Conservation (phyloP, 2,888 invertebrate genomes). For the Euphydryas editha region DNA sequence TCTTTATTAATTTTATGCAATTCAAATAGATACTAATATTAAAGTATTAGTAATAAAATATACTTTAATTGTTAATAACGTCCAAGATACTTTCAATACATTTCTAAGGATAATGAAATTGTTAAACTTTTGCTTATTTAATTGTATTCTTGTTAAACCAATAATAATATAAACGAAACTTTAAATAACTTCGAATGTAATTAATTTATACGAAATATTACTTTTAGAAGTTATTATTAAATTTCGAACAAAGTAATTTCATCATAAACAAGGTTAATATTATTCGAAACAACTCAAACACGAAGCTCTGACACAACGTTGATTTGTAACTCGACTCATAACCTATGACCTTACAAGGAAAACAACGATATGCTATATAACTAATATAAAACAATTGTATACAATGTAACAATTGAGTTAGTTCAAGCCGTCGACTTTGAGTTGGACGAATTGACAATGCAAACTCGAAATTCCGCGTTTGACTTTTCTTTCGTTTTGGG, state of each 20-base stretch:
- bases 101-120: too few relatives aligned
- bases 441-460: constrained; percentile 29
- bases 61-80: too few relatives aligned
- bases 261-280: background rate
- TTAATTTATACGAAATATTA: background rate
- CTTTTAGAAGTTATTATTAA: background rate
- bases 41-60: too few relatives aligned
- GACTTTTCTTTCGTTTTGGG: background rate
- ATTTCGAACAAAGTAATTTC: background rate
- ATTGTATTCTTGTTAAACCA: background rate
- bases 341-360: constrained; percentile 15
- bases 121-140: background rate
- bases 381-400: constrained; percentile 31
- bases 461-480: constrained; percentile 21
- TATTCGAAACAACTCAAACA: constrained; percentile 6
- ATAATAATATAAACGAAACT: background rate
- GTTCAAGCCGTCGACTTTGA: constrained; percentile 35
- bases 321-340: constrained; percentile 9
- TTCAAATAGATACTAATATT: too few relatives aligned
- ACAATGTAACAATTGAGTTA: constrained; percentile 36
- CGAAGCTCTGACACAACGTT: constrained; percentile 1
- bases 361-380: constrained; percentile 29
- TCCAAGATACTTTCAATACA: too few relatives aligned
- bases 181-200: background rate
- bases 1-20: too few relatives aligned